phyloP scores from a whole-genome alignment of 2,113 vertebrate genomes.

The Coracopsis vasa region DNA sequence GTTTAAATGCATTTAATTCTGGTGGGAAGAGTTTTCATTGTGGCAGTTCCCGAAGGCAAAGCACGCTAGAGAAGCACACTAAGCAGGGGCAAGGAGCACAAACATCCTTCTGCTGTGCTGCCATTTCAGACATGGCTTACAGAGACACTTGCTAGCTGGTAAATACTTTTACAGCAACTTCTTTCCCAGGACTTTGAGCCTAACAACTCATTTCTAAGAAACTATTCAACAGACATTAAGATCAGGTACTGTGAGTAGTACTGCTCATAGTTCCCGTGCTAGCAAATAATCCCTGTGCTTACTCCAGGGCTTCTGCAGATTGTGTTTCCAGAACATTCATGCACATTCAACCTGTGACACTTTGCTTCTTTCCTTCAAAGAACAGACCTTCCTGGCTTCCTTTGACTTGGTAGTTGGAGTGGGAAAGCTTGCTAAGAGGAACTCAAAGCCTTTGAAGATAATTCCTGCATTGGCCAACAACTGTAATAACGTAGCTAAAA shows the following conservation, averaged over 20 bases:
- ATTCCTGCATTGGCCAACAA: conserved; percentile 71
- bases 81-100: background rate
- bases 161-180: background rate
- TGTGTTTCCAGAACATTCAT: conserved; percentile 42
- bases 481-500: conserved; percentile 69
- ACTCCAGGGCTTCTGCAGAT: background rate
- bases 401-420: conserved; percentile 36
- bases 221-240: background rate
- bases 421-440: conserved; percentile 66
- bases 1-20: conserved; percentile 27
- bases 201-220: background rate
- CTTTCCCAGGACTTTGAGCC: background rate
- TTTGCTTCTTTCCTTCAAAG: conserved; percentile 58
- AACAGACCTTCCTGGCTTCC: conserved; percentile 56
- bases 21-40: conserved; percentile 18
- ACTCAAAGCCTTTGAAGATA: conserved; percentile 73
- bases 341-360: background rate
- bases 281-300: background rate
- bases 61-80: background rate
- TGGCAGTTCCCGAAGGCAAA: conserved; percentile 31
- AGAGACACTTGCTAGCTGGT: background rate
- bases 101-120: background rate
- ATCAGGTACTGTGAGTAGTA: background rate
- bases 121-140: rapidly evolving
- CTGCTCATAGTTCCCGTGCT: background rate